Conservation (phyloP, 2,113 vertebrate species). For the Colaptes auratus region DNA sequence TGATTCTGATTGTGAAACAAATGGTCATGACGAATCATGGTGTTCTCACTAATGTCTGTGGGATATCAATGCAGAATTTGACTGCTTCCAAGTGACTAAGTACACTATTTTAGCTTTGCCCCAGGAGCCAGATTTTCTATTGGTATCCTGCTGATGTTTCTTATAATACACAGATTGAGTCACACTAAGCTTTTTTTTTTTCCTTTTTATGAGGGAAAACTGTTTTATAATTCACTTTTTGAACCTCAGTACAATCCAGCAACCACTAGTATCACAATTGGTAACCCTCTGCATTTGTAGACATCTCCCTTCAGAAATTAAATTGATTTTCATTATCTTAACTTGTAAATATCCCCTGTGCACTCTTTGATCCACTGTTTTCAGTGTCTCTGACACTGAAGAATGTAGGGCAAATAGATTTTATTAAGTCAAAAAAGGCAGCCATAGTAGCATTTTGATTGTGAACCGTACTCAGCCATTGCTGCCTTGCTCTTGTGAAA, state of each 20-base stretch:
- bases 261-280: background rate
- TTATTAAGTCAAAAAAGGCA: background rate
- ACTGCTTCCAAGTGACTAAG: constrained; percentile 64
- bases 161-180: constrained; percentile 48
- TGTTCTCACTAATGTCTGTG: constrained; percentile 53
- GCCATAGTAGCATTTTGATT: background rate
- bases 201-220: background rate
- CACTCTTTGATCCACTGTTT: constrained; percentile 23
- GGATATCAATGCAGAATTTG: constrained; percentile 47
- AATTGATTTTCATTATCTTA: constrained; percentile 38
- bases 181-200: background rate
- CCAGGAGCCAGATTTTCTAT: constrained; percentile 41
- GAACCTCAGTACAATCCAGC: background rate
- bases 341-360: background rate
- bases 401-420: constrained; percentile 19
- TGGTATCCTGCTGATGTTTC: constrained; percentile 51
- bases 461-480: background rate
- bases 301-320: background rate
- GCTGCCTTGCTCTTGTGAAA: background rate
- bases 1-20: constrained; percentile 40
- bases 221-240: constrained; percentile 25
- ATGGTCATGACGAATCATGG: constrained; percentile 35
- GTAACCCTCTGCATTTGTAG: background rate
- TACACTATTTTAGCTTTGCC: constrained; percentile 57
- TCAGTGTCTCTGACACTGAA: background rate